A percentile compares a stretch with the other conserved stretches of the same genome.
Evolutionary conservation across 2,888 invertebrate species (phyloP).

Genomic region (Leptopilina drosophilae): DNA sequence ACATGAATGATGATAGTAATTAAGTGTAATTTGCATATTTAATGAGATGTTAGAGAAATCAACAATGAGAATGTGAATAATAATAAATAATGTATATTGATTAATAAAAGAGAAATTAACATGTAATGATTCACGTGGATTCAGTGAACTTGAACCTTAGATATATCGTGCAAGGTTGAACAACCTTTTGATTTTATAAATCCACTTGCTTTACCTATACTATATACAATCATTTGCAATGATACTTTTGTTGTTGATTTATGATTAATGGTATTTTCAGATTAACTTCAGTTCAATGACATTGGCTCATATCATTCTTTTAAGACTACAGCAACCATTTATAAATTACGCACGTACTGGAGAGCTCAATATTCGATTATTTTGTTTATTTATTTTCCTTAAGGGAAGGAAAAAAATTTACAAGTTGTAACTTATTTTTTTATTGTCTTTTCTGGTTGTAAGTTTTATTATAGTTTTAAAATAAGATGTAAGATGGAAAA

Average conservation of each 20-base stretch:
- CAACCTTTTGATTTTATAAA: conserved; percentile 24
- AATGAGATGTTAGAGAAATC: too few species aligned
- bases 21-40: too few species aligned
- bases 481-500: too few species aligned
- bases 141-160: conserved; percentile 4
- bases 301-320: conserved; percentile 6
- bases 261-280: neutral
- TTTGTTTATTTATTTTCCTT: neutral
- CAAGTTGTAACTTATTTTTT: neutral
- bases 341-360: neutral
- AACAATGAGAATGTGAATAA: neutral
- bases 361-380: neutral
- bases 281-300: conserved; percentile 10
- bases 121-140: neutral
- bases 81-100: conserved; percentile 11
- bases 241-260: conserved; percentile 27
- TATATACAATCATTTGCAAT: neutral
- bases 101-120: neutral
- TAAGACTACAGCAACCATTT: neutral
- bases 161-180: conserved; percentile 22
- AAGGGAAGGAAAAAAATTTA: neutral
- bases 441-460: too few species aligned
- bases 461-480: too few species aligned
- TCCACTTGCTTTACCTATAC: conserved; percentile 12
- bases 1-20: too few species aligned